These are phyloP conservation scores for Piscicola geometra DNA, from an alignment of 2,888 invertebrate species.

Conservation along the genomic window DNA sequence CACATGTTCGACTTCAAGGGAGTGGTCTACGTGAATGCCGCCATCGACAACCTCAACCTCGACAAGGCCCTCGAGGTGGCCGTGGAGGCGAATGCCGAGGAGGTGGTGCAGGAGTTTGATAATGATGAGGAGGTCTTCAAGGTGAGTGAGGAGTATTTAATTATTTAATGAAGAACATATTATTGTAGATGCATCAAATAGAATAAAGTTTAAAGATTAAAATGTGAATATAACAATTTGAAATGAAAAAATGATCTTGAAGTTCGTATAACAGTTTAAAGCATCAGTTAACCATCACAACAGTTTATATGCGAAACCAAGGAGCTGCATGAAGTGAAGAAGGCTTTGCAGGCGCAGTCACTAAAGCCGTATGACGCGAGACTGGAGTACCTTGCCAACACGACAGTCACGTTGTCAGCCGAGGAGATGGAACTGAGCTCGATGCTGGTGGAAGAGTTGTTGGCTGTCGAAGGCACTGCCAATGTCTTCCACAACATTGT, in stretches of 20 bases:
- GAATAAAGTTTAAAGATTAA: neutral
- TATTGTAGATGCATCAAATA: neutral
- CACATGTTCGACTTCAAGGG: slow-evolving; percentile 46
- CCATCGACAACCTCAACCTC: slow-evolving; percentile 17
- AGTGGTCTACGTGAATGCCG: slow-evolving; percentile 43
- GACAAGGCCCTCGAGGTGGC: slow-evolving; percentile 48
- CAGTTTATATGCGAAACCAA: slow-evolving; percentile 63
- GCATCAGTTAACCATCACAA: slow-evolving; percentile 45
- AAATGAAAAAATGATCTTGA: too few relatives aligned
- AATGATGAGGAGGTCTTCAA: slow-evolving; percentile 38
- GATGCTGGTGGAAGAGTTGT: slow-evolving; percentile 60
- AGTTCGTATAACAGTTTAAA: neutral
- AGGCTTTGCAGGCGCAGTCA: slow-evolving; percentile 57
- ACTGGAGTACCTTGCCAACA: slow-evolving; percentile 59
- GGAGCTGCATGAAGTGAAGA: slow-evolving; percentile 58
- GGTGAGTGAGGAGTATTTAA: too few relatives aligned
- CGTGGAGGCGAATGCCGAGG: slow-evolving; percentile 50
- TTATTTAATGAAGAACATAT: neutral
- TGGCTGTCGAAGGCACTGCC: slow-evolving; percentile 62
- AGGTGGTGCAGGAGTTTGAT: slow-evolving; percentile 45
- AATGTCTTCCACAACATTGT: slow-evolving; percentile 56
- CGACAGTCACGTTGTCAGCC: slow-evolving; percentile 58
- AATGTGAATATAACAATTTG: too few relatives aligned
- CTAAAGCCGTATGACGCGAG: slow-evolving; percentile 59
- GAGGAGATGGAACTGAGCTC: slow-evolving; percentile 58